Percentiles rank a stretch among this genome's conserved stretches.
Evolutionary conservation across 2,888 invertebrate species (phyloP).

Genomic region (Calliopum simillimum): DNA sequence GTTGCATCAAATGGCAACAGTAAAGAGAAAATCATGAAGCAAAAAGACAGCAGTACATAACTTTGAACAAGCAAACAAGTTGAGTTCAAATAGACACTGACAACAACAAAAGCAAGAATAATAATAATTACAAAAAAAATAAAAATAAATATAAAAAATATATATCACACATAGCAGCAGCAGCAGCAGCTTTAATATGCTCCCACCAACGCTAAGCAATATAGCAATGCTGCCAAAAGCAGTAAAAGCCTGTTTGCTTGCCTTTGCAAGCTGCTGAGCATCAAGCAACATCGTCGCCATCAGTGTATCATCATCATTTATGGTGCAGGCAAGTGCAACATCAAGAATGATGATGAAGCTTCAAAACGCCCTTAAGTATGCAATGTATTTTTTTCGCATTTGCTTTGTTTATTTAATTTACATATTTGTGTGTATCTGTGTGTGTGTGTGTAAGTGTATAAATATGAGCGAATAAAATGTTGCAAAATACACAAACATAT

Average conservation of each 20-base stretch:
- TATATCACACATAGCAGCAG: no score
- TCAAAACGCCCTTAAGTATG: conserved; percentile 11
- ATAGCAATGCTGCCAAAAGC: no score
- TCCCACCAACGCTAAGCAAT: no score
- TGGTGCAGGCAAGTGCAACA: no score
- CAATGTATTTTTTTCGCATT: not conserved
- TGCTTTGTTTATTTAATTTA: not conserved
- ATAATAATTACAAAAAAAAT: conserved; percentile 23
- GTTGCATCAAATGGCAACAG: no score
- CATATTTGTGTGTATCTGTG: not conserved
- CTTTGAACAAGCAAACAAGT: not conserved
- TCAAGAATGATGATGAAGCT: not conserved
- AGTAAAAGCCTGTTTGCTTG: no score
- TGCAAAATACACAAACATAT: conserved; percentile 2
- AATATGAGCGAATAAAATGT: not conserved
- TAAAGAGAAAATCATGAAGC: not conserved
- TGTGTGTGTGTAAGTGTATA: not conserved
- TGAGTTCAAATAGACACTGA: not conserved
- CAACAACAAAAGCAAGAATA: conserved; percentile 7
- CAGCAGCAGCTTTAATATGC: no score
- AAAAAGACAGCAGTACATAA: not conserved
- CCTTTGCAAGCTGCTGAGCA: not conserved
- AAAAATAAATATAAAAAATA: conserved; percentile 15
- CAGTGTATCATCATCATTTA: no score
- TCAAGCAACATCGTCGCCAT: not conserved